A percentile compares a stretch with the other conserved stretches of the same genome.
phyloP scores from a whole-genome alignment of 2,888 invertebrate genomes.

The Gryllus longicercus region DNA sequence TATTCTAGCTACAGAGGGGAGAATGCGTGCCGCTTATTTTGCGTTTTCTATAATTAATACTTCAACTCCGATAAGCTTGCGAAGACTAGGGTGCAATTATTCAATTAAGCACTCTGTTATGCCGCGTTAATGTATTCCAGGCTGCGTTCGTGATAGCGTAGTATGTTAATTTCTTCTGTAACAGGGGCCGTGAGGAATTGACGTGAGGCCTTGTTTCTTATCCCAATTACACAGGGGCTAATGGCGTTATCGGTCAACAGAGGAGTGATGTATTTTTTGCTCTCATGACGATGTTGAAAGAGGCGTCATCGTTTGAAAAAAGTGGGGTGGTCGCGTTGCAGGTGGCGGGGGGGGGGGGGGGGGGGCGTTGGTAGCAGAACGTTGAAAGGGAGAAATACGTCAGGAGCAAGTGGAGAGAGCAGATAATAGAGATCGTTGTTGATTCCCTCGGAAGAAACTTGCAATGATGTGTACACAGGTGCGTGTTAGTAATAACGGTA shows the following conservation, averaged over 20 bases:
- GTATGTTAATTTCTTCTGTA: not conserved
- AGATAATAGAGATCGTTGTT: too few species aligned
- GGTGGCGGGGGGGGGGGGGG: too few species aligned
- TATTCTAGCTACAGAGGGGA: not conserved
- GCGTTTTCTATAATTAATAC: not conserved
- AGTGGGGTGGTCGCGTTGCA: too few species aligned
- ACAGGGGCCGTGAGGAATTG: not conserved
- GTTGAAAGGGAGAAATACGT: too few species aligned
- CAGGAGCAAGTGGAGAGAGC: too few species aligned
- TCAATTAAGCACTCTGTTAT: slow-evolving; percentile 6
- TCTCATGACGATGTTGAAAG: not conserved
- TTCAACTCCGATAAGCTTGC: not conserved
- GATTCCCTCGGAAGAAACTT: too few species aligned
- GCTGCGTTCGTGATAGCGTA: not conserved
- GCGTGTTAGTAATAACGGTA: too few species aligned
- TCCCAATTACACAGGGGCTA: slow-evolving; percentile 5
- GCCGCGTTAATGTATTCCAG: not conserved
- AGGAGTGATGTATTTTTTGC: slow-evolving; percentile 1
- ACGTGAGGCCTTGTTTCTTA: not conserved
- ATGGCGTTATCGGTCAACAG: not conserved
- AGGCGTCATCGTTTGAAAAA: not conserved
- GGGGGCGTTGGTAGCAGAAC: too few species aligned
- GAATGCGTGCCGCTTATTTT: not conserved
- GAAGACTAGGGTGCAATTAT: slow-evolving; percentile 6
- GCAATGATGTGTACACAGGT: too few species aligned